phyloP scores from a whole-genome alignment of 2,113 vertebrate species.

The Mobula birostris region DNA sequence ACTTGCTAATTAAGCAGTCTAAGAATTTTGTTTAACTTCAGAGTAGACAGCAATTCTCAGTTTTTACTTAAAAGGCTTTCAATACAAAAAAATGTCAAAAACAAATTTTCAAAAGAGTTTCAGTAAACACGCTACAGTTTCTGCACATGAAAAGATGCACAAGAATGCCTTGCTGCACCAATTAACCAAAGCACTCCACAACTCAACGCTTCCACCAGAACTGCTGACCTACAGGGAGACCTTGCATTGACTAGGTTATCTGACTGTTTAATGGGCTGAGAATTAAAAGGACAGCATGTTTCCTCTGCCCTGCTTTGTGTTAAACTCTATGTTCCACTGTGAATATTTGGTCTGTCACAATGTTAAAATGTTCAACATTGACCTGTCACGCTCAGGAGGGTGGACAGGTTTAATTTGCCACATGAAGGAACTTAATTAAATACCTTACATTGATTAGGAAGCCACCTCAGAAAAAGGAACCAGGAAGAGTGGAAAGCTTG shows the following conservation, averaged over 20 bases:
- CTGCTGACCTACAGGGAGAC: background rate
- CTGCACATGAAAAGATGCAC: background rate
- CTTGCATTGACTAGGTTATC: background rate
- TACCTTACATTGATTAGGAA: no score
- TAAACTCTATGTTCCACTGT: background rate
- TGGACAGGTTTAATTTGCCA: background rate
- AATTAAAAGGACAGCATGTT: background rate
- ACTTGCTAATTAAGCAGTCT: no score
- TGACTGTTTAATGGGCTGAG: background rate
- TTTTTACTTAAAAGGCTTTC: background rate
- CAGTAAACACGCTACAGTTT: background rate
- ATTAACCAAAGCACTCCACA: background rate
- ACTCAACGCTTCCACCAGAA: background rate
- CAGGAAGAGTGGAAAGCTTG: background rate
- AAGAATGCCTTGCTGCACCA: background rate
- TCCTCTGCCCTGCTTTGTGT: background rate
- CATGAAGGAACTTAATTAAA: background rate
- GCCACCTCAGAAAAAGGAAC: no score
- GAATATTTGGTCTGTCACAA: background rate
- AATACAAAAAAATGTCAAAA: background rate
- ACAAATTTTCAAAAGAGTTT: background rate
- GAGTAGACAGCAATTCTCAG: no score
- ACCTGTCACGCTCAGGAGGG: background rate
- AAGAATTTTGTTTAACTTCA: no score
- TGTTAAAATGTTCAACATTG: no score